Base-by-base conservation (phyloP, 2,888 invertebrate genomes). In the Brachynemurus nebulosus region DNA sequence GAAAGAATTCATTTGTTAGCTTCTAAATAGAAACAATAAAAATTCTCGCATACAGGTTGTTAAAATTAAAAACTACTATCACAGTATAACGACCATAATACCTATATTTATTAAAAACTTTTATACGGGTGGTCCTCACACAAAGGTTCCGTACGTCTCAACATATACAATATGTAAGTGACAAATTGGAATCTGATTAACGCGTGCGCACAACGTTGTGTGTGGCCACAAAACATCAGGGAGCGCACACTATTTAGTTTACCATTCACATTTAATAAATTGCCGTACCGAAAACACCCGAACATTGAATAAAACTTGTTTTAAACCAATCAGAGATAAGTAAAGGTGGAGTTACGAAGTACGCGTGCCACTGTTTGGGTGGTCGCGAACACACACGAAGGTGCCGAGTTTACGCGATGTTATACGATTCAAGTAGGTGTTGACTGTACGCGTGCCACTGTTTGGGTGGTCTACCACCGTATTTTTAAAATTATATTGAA, bases 111-210 rank as follows among this genome's bases (percentile, higher is more conserved):
- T n/a, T n/a, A n/a, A n/a, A n/a, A n/a, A n/a, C n/a, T 30, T 4
- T 30, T 12, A 14, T 30, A 30, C 30, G 30, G 30, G 30, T 30
- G 30, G 30, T 30, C 30, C 30, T 5, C 30, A 30, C n/a, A 30
- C 30, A 30, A 30, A 30, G 30, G 30, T 14, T 30, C 30, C 30
- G 30, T n/a, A 14, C 14, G 30, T 14, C n/a, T 30, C 30, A 11
- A n/a, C n/a, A n/a, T n/a, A n/a, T n/a, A n/a, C n/a, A n/a, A n/a
- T n/a, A n/a, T n/a, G n/a, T 30, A 30, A 30, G 37, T 37, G 37
- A 37, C 37, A 37, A 37, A 37, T 37, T 37, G 37, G 37, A 37
- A 37, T 37, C 37, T 37, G 18, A 37, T 37, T 37, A 37, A 37
- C 37, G 37, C 37, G 30, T 30, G 30, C 30, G 30, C 30, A 30